Evolutionary conservation across 2,113 vertebrate species (phyloP), one percentile per base, ranked within the genome.

Genomic region (Pelecanoides urinatrix): DNA sequence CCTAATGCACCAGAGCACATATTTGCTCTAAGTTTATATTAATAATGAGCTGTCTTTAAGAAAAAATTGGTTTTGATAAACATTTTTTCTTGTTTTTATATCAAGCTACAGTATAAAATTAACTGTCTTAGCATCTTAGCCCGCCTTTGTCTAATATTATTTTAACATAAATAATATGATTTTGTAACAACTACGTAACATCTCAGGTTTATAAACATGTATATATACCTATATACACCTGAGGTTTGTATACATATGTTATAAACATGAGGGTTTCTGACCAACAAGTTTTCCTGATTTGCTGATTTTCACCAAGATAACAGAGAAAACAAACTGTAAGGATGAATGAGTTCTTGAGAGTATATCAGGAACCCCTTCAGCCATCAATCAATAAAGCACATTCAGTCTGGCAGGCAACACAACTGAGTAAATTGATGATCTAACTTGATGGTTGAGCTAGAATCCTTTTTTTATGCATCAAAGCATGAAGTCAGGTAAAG

Each of bases 101-200:
- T 32, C 15, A 49, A 45, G 16, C 13, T 15, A 58, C 5, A 9
- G 2, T 44, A 62, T 53, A 68, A 65, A 68, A 32, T 53, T 81
- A 6, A 47, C 2, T 68, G 0, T 56, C 1, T 32, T 73, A 36
- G 1, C 3, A 50, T 32, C n/a, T 58, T 63, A 34, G 6, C 15
- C 16, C 2, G 29, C 8, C 1, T 68, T 50, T 58, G 7, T 10
- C 12, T 49, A 36, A 16, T 20, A 72, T 21, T 36, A 53, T 44
- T 68, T 81, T 27, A 55, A 66, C 23, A 27, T 18, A 20, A 65
- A 38, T 74, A 45, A 32, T 16, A 2, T 38, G 9, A 25, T 82
- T 74, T 14, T 3, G 0, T 47, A 47, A 45, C 34, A 34, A 49
- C 25, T 4, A 44, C 14, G 30, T 36, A 30, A 30, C 4, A 13